Base-by-base conservation (phyloP, 2,888 invertebrate species). In the Chorisops tibialis region DNA sequence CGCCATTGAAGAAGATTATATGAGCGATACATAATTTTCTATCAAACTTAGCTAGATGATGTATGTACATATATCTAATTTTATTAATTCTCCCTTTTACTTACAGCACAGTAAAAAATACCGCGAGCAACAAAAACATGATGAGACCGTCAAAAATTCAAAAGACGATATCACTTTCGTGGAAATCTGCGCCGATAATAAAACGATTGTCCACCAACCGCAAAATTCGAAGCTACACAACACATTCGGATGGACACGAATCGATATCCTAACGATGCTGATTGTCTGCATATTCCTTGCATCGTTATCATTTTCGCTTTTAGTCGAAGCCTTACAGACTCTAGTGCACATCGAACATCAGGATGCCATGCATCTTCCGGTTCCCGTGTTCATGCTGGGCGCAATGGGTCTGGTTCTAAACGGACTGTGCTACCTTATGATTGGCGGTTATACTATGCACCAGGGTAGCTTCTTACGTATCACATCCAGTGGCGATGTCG, bases 231-330 rank as follows among this genome's bases (percentile, higher is more conserved):
- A 82, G 66, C 80, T 93, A 62, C 87, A 88, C 65, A 94, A 93
- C 75, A 95, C 94, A 0, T 95, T 95, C 71, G 94, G 94, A 7
- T 94, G 94, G 94, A 90, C 93, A 3, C 84, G 94, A 66, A 89
- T 93, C 56, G 93, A 94, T 71, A 88, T 94, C n/a, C 81, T 93
- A 6, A 88, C 89, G 43, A 87, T 91, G 80, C 79, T 93, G 45
- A 86, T 89, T 3, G 89, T 90, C 54, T 89, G 89, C 75, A 88
- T 91, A 41, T 88, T 93, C 68, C 82, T 93, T 65, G 87, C 88
- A 0, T 92, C 94, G 0, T 83, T 94, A 64, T 88, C 89, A 47
- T 89, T 93, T 72, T 91, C 92, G 0, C 79, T 92, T 48, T 77
- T 90, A 4, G 87, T 93, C 4, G 93, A 93, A 77, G 89, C 91